Base-by-base conservation (phyloP, 1,140 invertebrate species). In the Chrysomallon squamiferum region DNA sequence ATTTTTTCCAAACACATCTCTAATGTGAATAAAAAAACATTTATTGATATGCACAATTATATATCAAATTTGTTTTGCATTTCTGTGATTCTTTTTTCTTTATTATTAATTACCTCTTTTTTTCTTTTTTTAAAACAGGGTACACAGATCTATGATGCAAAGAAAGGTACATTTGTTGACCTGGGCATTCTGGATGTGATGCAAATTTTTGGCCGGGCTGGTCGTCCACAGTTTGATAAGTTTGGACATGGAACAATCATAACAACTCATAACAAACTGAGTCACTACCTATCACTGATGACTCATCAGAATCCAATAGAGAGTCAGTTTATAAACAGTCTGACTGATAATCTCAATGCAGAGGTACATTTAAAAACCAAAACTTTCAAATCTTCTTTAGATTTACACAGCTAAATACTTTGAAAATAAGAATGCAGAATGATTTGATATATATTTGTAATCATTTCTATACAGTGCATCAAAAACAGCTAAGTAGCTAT, bases 161-260 rank as follows among this genome's bases (percentile, higher is more conserved):
- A 96, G 75, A 93, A 93, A 73, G 96, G 97, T 0, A 89, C 91
- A 1, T 98, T 97, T 87, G 91, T 98, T 0, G 96, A 99, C 84
- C 86, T 99, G 9, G 94, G 95, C 62, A 97, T 99, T 75, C 86
- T 99, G 43, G 98, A 99, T 86, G 97, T 99, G 9, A 88, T 98
- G 65, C 98, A 99, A 90, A 99, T 99, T 69, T 99, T 99, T 87
- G 98, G 98, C 61, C 90, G 98, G 52, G 98, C 98, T 25, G 98
- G 98, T 43, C 89, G 91, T 32, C 97, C 97, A 0, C 89, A 90
- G 80, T 89, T 78, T 80, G 96, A 99, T 65, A 85, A 77, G 41
- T 85, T 80, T 68, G 88, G 98, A 22, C 93, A 97, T 63, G 98
- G 95, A 22, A 93, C 94, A 5, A 99, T 99, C 54, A 97, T 99